Evolutionary conservation across 2,888 invertebrate species (phyloP).

Genomic region (Sarcophaga caerulescens): DNA sequence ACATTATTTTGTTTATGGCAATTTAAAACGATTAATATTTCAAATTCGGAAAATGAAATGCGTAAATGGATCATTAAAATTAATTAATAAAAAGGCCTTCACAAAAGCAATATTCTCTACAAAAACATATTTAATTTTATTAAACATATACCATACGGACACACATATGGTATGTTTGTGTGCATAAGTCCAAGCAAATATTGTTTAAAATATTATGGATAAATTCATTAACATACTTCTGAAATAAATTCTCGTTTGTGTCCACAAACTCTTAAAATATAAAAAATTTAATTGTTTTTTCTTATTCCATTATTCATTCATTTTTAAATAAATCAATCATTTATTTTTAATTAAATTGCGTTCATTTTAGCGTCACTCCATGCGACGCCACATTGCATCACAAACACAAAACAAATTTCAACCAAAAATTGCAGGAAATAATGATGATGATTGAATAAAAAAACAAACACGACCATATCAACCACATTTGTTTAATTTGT

Average conservation of each 20-base stretch:
- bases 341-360: not conserved
- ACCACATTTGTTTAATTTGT: conserved; percentile 62
- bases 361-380: no score
- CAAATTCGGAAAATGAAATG: not conserved
- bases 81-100: conserved; percentile 1
- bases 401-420: not conserved
- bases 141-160: no score
- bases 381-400: not conserved
- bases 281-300: not conserved
- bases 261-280: not conserved
- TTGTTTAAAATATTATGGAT: no score
- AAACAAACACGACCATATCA: not conserved
- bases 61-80: not conserved
- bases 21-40: not conserved
- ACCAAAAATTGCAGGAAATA: not conserved
- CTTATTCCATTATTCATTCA: not conserved
- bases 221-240: no score
- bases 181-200: no score
- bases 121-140: no score
- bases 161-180: no score
- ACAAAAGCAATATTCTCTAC: not conserved
- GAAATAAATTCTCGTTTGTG: not conserved
- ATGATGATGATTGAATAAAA: not conserved
- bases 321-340: not conserved
- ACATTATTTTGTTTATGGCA: not conserved